These are phyloP conservation scores for Sapayoa aenigma DNA, from an alignment of 2,113 vertebrate genomes.

Conservation along the genomic window DNA sequence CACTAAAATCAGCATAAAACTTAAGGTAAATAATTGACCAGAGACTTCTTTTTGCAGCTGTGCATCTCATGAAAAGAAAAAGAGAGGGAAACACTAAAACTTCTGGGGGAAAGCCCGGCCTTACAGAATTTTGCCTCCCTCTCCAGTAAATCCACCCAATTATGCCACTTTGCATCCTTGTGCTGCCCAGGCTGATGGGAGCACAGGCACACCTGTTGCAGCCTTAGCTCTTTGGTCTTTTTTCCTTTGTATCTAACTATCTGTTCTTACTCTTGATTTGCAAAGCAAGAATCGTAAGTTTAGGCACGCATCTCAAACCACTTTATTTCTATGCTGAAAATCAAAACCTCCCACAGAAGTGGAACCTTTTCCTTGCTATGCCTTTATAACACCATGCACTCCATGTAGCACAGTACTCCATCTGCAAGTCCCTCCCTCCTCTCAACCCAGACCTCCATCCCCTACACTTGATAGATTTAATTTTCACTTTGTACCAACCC, in stretches of 20 bases:
- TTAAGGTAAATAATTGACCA: neutral
- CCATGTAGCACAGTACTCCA: rapidly evolving
- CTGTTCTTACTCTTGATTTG: neutral
- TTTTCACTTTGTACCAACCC: neutral
- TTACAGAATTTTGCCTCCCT: neutral
- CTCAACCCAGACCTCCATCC: neutral
- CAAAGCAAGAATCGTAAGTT: neutral
- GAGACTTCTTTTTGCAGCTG: neutral
- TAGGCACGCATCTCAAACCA: neutral
- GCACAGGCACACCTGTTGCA: neutral
- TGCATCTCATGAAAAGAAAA: neutral
- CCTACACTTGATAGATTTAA: neutral
- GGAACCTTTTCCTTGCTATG: neutral
- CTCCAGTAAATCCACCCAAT: neutral
- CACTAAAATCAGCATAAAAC: neutral
- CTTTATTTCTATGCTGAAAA: neutral
- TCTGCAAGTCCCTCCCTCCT: neutral
- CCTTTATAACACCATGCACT: neutral
- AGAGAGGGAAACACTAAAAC: neutral
- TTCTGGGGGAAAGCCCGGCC: neutral
- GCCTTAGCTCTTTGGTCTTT: neutral
- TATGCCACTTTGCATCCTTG: neutral
- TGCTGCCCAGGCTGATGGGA: neutral
- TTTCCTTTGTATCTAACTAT: neutral
- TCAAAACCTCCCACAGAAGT: neutral